A percentile compares a stretch with the other conserved stretches of the same genome.
These are phyloP conservation scores for Irena cyanogastra DNA, from an alignment of 2,113 vertebrate species.

Conservation along the genomic window DNA sequence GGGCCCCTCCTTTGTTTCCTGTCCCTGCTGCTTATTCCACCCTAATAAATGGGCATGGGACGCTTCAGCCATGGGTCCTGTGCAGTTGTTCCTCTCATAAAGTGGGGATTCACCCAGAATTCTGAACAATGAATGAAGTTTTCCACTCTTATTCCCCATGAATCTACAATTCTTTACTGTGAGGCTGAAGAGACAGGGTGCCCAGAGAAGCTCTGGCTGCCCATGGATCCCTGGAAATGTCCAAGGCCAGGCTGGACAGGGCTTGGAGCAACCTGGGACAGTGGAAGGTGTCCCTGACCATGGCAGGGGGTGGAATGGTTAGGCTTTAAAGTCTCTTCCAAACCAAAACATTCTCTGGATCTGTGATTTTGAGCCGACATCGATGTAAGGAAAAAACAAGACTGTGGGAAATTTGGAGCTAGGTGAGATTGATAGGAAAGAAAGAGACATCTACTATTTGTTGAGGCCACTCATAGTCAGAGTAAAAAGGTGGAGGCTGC, in stretches of 20 bases:
- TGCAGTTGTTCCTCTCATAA: background rate
- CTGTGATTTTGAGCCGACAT: background rate
- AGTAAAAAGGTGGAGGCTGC: background rate
- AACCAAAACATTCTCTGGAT: background rate
- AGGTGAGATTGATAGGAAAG: background rate
- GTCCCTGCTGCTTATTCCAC: background rate
- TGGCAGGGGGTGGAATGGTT: background rate
- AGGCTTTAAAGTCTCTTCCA: background rate
- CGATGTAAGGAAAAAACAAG: fast-evolving
- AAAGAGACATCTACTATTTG: background rate
- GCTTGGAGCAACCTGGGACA: fast-evolving
- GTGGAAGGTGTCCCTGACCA: background rate
- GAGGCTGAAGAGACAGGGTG: fast-evolving
- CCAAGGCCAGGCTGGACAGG: fast-evolving
- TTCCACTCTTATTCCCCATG: background rate
- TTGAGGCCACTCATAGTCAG: background rate
- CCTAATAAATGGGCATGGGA: background rate
- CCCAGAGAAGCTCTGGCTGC: background rate
- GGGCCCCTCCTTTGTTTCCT: background rate
- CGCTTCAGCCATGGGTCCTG: fast-evolving
- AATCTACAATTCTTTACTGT: background rate
- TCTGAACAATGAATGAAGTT: background rate
- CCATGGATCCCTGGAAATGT: background rate
- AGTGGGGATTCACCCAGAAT: background rate
- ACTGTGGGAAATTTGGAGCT: background rate